These are phyloP conservation scores for Cephus spinipes DNA, from an alignment of 2,888 invertebrate genomes.

Conservation along the genomic window DNA sequence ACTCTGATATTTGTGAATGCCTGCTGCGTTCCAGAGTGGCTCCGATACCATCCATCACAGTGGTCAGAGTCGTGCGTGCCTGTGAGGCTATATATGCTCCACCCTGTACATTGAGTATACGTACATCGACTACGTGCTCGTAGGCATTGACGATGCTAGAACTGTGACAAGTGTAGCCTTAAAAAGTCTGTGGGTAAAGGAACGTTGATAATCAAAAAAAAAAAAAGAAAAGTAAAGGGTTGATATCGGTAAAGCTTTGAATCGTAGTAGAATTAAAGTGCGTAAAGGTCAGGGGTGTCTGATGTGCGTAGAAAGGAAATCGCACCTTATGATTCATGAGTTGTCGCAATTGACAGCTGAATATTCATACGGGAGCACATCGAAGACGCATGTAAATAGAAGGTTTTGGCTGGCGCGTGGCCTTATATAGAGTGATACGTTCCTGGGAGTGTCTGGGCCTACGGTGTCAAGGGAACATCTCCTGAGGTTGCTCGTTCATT, in stretches of 20 bases:
- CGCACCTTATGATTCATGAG: slow-evolving; percentile 4
- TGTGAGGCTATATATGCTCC: background rate
- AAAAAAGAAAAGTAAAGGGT: background rate
- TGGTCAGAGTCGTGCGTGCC: background rate
- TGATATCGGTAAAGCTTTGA: background rate
- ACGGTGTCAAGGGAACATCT: background rate
- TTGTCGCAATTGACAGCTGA: slow-evolving; percentile 2
- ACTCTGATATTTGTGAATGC: slow-evolving; percentile 44
- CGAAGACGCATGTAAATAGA: background rate
- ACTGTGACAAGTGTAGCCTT: background rate
- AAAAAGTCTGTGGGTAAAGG: background rate
- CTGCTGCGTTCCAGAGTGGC: slow-evolving; percentile 33
- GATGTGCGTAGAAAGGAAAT: background rate
- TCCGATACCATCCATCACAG: background rate
- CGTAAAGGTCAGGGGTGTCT: background rate
- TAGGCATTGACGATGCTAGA: background rate
- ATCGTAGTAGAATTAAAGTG: background rate
- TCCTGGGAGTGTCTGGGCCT: background rate
- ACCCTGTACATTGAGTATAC: background rate
- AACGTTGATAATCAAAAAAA: background rate
- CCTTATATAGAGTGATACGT: background rate
- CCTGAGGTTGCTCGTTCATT: background rate
- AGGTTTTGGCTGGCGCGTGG: background rate
- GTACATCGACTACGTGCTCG: background rate
- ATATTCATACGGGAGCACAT: background rate